phyloP scores from a whole-genome alignment of 1,140 invertebrate species.

The Dinothrombium tinctorium region DNA sequence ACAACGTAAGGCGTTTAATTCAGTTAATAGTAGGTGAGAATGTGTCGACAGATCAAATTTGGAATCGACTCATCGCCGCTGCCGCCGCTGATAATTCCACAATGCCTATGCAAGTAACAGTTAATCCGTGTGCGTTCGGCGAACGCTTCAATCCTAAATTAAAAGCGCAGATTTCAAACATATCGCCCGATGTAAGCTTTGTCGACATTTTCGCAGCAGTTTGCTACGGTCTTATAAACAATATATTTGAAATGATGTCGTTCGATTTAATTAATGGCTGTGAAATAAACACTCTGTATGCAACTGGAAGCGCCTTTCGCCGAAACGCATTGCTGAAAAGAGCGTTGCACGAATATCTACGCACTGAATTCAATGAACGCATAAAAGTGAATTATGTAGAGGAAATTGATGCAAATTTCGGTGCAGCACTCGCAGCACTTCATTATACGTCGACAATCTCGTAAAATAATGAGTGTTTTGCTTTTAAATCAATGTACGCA shows the following conservation, averaged over 20 bases:
- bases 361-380: too few relatives aligned
- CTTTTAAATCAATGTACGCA: too few relatives aligned
- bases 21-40: conserved; percentile 21
- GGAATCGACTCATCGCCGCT: conserved; percentile 38
- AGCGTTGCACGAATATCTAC: too few relatives aligned
- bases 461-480: too few relatives aligned
- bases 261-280: too few relatives aligned
- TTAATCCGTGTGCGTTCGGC: conserved; percentile 41
- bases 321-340: too few relatives aligned
- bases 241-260: conserved; percentile 53
- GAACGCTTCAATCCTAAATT: conserved; percentile 46
- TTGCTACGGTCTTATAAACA: conserved; percentile 50
- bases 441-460: too few relatives aligned
- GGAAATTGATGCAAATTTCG: too few relatives aligned
- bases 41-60: conserved; percentile 33
- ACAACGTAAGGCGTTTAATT: conserved; percentile 27
- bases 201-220: conserved; percentile 44
- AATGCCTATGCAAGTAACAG: conserved; percentile 13
- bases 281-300: too few relatives aligned
- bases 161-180: conserved; percentile 36
- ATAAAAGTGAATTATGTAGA: too few relatives aligned
- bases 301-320: too few relatives aligned
- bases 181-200: conserved; percentile 38
- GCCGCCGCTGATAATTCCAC: conserved; percentile 27
- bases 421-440: too few relatives aligned